Base-by-base conservation (phyloP, 2,888 invertebrate species). In the Agelastica alni region DNA sequence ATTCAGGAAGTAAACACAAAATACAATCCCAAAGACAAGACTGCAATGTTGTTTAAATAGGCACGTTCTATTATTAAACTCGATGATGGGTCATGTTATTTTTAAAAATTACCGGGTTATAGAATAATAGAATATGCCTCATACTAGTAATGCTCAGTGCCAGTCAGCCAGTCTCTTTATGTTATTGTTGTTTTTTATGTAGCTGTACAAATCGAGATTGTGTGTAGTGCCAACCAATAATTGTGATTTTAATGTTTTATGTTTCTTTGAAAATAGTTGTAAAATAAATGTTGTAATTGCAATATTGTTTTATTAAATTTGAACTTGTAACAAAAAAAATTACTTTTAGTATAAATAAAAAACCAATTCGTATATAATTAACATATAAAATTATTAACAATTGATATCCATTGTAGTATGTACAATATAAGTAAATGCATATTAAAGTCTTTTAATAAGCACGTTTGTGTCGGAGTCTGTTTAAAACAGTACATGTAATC, bases 221-320 rank as follows among this genome's bases (percentile, higher is more conserved):
- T 45, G 20, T 45, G 10, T 32, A 12, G 46, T 53, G 53, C 43
- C 53, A 52, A 43, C n/a, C 9, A 18, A 14, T 36, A 9, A 47
- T 26, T 39, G 16, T 28, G 28, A 30, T 39, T 48, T 39, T 30
- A 5, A 60, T 60, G 56, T 59, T 59, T 62, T 59, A 55, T 56
- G 55, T 47, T 57, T 52, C 59, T 60, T 60, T 52, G 20, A 18
- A 39, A 16, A 44, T 51, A 51, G 44, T 41, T 43, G 49, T 61
- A 51, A 54, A 60, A 84, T 86, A 79, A 79, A 83, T 80, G 22
- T 51, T 57, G 28, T 52, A 51, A 53, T 56, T 37, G 37, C 45
- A 22, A 32, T 28, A 56, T 28, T 30, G 43, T 44, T 51, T 55
- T 55, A 51, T 55, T 55, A 9, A 44, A 30, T 37, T n/a, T 32